Evolutionary conservation across 2,888 invertebrate genomes (phyloP), one percentile per base, ranked within the genome.

Genomic region (Coremacera marginata): DNA sequence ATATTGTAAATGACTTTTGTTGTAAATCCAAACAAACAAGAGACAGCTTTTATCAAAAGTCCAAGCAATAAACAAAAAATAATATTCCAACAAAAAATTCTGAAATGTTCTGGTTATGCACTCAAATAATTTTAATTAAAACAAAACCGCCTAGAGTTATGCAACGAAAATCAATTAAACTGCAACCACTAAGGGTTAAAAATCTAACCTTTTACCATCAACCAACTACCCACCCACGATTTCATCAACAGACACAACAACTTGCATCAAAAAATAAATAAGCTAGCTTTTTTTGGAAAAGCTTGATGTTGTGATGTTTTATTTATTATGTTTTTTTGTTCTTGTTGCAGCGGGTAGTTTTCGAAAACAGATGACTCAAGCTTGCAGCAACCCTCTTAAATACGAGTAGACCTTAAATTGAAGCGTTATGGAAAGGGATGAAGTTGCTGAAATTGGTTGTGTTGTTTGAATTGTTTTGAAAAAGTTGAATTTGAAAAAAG

Each of bases 161-260:
- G 27, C 60, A 60, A 60, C 60, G 27, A 60, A 60, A 60, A 60
- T 60, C 60, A 60, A 60, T 60, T 60, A 60, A 27, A 60, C 60
- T 60, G 60, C 25, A 60, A 22, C 60, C 60, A 60, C 60, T 11
- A 60, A 22, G 60, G 60, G 60, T 60, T 60, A 60, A 60, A 60
- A 19, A 5, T 22, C 27, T 7, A 11, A 60, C 25, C 14, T 2
- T 9, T 60, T 27, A 60, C 8, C 60, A 60, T 7, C 19, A 57
- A 57, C 27, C 27, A 57, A 57, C 27, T 14, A 60, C 60, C 60
- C 27, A 60, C 60, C 57, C 27, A 60, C 14, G 9, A 25, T 5
- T 44, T 44, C 60, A 60, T 11, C 60, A 60, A 22, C 60, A 60
- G 60, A 22, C 22, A 27, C 60, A 60, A 27, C 60, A 60, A 19